A percentile compares a stretch with the other conserved stretches of the same genome.
phyloP scores from a whole-genome alignment of 2,888 invertebrate genomes.

The Oligia fasciuncula region DNA sequence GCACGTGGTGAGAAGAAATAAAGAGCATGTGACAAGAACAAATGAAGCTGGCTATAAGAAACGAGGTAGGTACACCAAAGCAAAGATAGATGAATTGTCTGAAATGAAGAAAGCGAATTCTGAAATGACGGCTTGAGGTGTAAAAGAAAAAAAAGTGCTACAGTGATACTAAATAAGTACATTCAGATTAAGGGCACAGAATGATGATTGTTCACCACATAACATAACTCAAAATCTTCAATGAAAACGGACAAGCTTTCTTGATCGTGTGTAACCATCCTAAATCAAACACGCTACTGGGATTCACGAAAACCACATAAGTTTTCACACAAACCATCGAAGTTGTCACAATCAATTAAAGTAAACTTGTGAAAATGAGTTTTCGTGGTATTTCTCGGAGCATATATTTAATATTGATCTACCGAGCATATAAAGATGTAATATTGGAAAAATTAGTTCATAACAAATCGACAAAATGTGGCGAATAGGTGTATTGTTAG shows the following conservation, averaged over 20 bases:
- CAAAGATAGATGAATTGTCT: not conserved
- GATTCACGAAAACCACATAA: slow-evolving; percentile 45
- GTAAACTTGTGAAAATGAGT: slow-evolving; percentile 60
- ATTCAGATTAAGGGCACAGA: not conserved
- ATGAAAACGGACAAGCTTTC: not conserved
- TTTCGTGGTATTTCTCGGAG: slow-evolving; percentile 65
- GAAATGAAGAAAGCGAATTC: not conserved
- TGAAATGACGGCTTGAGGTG: not conserved
- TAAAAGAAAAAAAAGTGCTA: not conserved
- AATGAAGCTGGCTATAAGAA: not conserved
- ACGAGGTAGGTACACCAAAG: not conserved
- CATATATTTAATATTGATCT: slow-evolving; percentile 71
- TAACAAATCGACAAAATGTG: slow-evolving; percentile 76
- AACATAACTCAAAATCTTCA: not conserved
- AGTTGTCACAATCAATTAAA: slow-evolving; percentile 73
- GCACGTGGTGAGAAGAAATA: not conserved
- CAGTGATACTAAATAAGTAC: not conserved
- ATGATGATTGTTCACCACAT: not conserved
- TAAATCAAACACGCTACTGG: slow-evolving; percentile 40
- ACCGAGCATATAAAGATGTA: slow-evolving; percentile 79
- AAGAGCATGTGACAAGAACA: not conserved
- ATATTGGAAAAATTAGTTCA: slow-evolving; percentile 63
- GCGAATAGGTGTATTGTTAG: slow-evolving; percentile 72
- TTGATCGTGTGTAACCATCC: slow-evolving; percentile 26
- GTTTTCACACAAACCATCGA: slow-evolving; percentile 67